Percentiles rank a stretch among this genome's conserved stretches.
Evolutionary conservation across 2,113 vertebrate species (phyloP).

Genomic region (Hippocampus guttulatus): DNA sequence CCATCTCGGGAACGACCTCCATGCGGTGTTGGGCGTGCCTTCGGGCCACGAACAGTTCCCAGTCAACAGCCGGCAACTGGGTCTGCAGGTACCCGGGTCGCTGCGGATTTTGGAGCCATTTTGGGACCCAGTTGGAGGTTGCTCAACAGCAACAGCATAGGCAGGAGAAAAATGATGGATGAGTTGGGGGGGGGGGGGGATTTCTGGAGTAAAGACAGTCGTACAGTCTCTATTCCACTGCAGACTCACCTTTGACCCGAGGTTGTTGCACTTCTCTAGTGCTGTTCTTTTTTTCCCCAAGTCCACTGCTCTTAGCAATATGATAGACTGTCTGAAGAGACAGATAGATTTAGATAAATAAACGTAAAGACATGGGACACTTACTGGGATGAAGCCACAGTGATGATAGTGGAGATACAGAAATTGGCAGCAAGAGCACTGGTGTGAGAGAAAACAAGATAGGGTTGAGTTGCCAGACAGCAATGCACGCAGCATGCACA

Average conservation of each 20-base stretch:
- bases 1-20: too few species aligned
- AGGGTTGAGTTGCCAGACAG: constrained; percentile 48
- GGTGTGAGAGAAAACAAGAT: neutral
- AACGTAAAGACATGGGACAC: constrained; percentile 8
- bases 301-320: constrained; percentile 44
- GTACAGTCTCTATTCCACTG: constrained; percentile 34
- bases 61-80: too few species aligned
- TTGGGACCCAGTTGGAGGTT: too few species aligned
- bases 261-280: constrained; percentile 18
- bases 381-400: constrained; percentile 34
- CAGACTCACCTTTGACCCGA: constrained; percentile 61
- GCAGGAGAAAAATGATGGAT: too few species aligned
- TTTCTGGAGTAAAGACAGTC: constrained; percentile 16
- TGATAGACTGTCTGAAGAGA: constrained; percentile 27
- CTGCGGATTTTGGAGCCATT: too few species aligned
- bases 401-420: constrained; percentile 31
- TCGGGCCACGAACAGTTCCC: too few species aligned
- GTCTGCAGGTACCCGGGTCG: too few species aligned
- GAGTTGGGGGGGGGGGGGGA: neutral
- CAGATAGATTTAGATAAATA: constrained; percentile 9
- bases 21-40: too few species aligned
- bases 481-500: constrained; percentile 36
- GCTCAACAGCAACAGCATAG: too few species aligned
- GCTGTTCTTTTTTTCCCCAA: constrained; percentile 55
- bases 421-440: constrained; percentile 13